These are phyloP conservation scores for Callaeas wilsoni DNA, from an alignment of 2,113 vertebrate species.

Conservation along the genomic window DNA sequence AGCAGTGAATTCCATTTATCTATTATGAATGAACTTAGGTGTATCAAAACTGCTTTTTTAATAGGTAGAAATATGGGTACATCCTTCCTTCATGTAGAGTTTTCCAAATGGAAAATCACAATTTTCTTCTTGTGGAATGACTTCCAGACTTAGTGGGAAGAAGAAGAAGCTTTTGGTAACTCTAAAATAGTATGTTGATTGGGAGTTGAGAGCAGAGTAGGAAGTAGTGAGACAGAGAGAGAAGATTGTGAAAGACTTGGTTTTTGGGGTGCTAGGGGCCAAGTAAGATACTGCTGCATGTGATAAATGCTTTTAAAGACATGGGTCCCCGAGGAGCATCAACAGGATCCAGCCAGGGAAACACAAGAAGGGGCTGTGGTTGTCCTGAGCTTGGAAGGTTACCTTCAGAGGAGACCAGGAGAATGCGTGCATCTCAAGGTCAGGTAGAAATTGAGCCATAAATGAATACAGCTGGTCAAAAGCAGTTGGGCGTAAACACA, in stretches of 20 bases:
- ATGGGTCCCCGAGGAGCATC: neutral
- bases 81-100: neutral
- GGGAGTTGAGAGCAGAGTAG: neutral
- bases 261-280: neutral
- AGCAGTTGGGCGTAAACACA: neutral
- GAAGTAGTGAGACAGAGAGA: neutral
- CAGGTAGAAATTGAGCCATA: neutral
- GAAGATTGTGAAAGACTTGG: neutral
- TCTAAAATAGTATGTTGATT: neutral
- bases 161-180: neutral
- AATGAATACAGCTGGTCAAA: neutral
- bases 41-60: neutral
- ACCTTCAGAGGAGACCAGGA: neutral
- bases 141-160: neutral
- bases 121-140: neutral
- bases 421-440: neutral
- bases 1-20: neutral
- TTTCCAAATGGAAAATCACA: neutral
- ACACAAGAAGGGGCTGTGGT: neutral
- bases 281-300: neutral
- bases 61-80: neutral
- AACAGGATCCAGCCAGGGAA: neutral
- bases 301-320: neutral
- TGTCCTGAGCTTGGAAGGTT: neutral
- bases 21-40: neutral